Conservation (phyloP, 2,797 vertebrate genomes). For the Galago senegalensis region DNA sequence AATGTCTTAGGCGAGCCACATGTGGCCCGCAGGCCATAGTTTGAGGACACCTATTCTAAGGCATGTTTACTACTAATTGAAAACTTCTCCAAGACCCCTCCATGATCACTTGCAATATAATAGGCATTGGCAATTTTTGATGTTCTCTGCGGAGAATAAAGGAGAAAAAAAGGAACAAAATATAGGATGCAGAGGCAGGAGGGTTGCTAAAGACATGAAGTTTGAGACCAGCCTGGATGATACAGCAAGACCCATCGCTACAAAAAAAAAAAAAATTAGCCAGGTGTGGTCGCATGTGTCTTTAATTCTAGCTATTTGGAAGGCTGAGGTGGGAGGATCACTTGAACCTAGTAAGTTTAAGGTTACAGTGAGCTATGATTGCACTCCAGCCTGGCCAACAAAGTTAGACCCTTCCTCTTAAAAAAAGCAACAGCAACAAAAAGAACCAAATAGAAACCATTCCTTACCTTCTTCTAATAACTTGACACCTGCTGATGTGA, state of each 20-base stretch:
- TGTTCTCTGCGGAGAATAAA: too few relatives aligned
- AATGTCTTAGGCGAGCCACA: too few relatives aligned
- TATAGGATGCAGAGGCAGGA: neutral
- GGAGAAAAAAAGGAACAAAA: neutral
- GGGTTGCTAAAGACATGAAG: too few relatives aligned
- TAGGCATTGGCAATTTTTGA: too few relatives aligned
- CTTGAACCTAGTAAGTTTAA: neutral
- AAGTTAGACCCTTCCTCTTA: neutral
- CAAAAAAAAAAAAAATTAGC: neutral
- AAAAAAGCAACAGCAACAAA: neutral
- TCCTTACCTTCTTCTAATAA: neutral
- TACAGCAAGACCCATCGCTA: neutral
- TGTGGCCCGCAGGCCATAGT: too few relatives aligned
- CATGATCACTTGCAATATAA: too few relatives aligned
- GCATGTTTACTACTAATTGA: too few relatives aligned
- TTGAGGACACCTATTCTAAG: too few relatives aligned
- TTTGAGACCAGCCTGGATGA: neutral
- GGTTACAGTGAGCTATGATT: neutral
- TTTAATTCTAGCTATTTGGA: neutral
- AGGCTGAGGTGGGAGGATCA: neutral
- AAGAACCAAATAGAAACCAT: constrained; percentile 18
- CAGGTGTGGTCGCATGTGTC: neutral
- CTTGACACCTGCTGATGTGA: neutral
- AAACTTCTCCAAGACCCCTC: too few relatives aligned
- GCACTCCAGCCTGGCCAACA: neutral